Conservation (phyloP, 2,888 invertebrate genomes). For the Diarsia dahlii region DNA sequence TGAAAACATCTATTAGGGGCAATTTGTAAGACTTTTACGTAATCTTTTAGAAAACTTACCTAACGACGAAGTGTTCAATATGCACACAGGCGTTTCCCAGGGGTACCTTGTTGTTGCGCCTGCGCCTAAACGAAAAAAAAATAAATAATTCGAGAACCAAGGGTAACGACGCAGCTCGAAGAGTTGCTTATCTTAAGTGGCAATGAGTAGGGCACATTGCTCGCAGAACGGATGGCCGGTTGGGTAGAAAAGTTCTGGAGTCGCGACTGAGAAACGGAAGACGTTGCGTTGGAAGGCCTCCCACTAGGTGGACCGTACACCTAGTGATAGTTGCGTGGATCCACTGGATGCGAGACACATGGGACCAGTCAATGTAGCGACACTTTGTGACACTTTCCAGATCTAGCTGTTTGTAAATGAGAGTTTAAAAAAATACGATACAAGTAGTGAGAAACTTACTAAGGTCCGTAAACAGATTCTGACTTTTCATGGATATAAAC, state of each 20-base stretch:
- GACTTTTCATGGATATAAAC: slow-evolving; percentile 41
- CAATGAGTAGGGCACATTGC: too few species aligned
- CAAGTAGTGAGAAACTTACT: slow-evolving; percentile 20
- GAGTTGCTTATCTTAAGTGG: too few species aligned
- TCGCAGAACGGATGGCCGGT: too few species aligned
- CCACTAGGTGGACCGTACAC: too few species aligned
- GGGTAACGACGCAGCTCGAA: too few species aligned
- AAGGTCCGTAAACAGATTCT: slow-evolving; percentile 28
- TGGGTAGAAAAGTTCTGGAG: too few species aligned
- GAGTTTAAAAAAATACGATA: neutral
- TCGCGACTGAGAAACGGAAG: too few species aligned
- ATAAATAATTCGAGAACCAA: neutral
- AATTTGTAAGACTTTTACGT: neutral
- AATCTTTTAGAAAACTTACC: slow-evolving; percentile 16
- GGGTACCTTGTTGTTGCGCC: neutral
- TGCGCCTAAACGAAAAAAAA: slow-evolving; percentile 13
- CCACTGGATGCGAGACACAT: too few species aligned
- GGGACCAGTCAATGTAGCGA: too few species aligned
- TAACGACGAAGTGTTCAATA: slow-evolving; percentile 14
- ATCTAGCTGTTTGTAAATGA: neutral
- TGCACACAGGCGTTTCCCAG: slow-evolving; percentile 14
- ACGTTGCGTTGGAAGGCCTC: too few species aligned
- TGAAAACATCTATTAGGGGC: neutral
- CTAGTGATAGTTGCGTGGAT: too few species aligned
- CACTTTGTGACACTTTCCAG: neutral